phyloP scores from a whole-genome alignment of 2,113 vertebrate species.

The Nipponia nippon region DNA sequence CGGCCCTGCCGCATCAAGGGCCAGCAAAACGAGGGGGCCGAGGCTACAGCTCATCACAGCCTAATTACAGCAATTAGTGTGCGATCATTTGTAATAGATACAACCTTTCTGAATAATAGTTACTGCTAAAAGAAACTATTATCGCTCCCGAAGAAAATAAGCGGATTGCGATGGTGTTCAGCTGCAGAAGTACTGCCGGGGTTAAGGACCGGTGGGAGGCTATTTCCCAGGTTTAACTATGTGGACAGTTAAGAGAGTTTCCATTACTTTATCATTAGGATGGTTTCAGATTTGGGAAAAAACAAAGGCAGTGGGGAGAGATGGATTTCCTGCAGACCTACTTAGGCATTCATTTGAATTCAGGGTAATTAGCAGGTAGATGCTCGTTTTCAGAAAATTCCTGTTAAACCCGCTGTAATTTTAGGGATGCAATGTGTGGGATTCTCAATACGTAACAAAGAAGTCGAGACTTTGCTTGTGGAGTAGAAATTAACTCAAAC shows the following conservation, averaged over 20 bases:
- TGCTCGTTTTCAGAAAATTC: neutral
- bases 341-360: neutral
- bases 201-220: neutral
- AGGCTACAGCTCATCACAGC: neutral
- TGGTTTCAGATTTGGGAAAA: neutral
- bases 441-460: neutral
- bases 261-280: neutral
- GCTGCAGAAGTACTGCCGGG: neutral
- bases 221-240: neutral
- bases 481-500: conserved; percentile 21
- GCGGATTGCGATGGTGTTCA: neutral
- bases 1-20: fast-evolving
- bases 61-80: neutral
- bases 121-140: neutral
- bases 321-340: neutral
- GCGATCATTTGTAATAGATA: neutral
- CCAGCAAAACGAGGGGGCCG: neutral
- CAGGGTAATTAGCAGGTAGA: neutral
- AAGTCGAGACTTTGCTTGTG: neutral
- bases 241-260: neutral
- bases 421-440: neutral
- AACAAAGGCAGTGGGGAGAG: neutral
- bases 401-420: neutral
- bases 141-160: neutral
- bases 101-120: neutral